Conservation (phyloP, 2,888 invertebrate species). For the Drosophila subquinaria region DNA sequence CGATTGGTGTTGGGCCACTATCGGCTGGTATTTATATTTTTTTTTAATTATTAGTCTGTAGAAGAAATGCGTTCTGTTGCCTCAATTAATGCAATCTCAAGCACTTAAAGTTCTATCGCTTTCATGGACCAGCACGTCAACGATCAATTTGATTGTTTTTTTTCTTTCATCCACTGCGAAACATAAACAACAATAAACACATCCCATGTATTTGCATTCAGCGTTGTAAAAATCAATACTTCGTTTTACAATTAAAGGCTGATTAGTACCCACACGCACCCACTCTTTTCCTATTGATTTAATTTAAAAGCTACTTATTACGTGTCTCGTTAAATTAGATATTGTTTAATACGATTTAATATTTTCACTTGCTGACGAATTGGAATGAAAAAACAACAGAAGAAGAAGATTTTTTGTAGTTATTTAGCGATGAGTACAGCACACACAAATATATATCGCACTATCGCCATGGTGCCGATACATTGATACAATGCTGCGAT, state of each 20-base stretch:
- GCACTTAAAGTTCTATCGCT: background rate
- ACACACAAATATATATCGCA: constrained; percentile 12
- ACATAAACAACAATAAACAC: constrained; percentile 35
- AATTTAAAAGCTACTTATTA: background rate
- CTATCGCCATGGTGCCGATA: constrained; percentile 15
- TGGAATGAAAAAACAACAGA: constrained; percentile 36
- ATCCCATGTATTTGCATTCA: constrained; percentile 1
- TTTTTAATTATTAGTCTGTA: background rate
- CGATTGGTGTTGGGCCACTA: constrained; percentile 35
- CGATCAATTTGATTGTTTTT: constrained; percentile 23
- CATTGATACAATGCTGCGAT: too few relatives aligned
- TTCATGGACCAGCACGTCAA: constrained; percentile 6
- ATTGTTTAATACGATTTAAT: constrained; percentile 1
- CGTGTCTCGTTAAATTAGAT: background rate
- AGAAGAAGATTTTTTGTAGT: constrained; percentile 9
- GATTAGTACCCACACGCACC: background rate
- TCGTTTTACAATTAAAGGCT: background rate
- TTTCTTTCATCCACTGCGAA: constrained; percentile 4
- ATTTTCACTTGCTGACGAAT: constrained; percentile 38
- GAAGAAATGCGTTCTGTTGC: background rate
- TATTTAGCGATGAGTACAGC: constrained; percentile 24
- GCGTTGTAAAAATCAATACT: constrained; percentile 45
- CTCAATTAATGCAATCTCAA: background rate
- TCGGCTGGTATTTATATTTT: constrained; percentile 4
- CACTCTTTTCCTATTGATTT: background rate